Conservation (phyloP, 2,888 invertebrate genomes). For the Lasioglossum oenotherae region DNA sequence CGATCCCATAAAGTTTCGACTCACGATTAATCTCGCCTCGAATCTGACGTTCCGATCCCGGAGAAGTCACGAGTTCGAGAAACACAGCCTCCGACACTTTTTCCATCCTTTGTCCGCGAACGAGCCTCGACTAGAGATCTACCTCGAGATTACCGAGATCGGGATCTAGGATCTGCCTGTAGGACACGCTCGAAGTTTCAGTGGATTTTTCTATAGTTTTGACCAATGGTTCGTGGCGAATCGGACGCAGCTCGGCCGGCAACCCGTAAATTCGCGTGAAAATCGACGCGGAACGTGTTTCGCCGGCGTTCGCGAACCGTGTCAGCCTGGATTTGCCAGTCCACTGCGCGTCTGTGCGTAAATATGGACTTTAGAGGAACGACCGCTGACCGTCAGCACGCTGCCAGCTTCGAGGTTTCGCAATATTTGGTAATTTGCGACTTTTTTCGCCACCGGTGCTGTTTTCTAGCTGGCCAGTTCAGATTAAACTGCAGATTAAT, state of each 20-base stretch:
- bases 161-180: background rate
- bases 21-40: constrained; percentile 8
- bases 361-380: constrained; percentile 4
- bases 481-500: background rate
- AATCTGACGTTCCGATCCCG: constrained; percentile 16
- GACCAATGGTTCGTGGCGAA: background rate
- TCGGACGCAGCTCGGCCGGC: background rate
- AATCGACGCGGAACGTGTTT: background rate
- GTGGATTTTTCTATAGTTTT: background rate
- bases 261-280: background rate
- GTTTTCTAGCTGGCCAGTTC: background rate
- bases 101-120: background rate
- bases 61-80: constrained; percentile 12
- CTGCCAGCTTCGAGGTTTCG: background rate
- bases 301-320: background rate
- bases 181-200: background rate
- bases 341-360: background rate
- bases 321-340: background rate
- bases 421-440: background rate
- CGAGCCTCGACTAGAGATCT: background rate
- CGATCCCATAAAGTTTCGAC: constrained; percentile 30
- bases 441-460: background rate
- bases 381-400: background rate
- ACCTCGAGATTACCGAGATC: background rate
- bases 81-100: background rate